phyloP scores from a whole-genome alignment of 2,797 vertebrate species.

The Anguilla obscura region DNA sequence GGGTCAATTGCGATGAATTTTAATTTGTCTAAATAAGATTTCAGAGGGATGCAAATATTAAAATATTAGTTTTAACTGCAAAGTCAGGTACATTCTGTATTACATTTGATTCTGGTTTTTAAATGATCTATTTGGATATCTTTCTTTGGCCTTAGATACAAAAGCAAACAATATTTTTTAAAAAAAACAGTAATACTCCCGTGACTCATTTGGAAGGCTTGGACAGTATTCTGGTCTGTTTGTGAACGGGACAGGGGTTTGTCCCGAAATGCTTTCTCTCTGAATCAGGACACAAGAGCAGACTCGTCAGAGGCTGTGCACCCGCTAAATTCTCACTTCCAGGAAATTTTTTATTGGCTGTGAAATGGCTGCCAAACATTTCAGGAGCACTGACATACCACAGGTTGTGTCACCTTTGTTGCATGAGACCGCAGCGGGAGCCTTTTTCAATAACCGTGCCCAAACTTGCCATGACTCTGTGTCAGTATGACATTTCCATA shows the following conservation, averaged over 20 bases:
- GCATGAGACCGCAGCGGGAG: constrained; percentile 2
- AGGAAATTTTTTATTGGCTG: neutral
- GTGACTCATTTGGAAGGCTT: neutral
- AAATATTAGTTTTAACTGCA: neutral
- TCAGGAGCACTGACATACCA: neutral
- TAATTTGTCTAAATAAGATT: too few relatives aligned
- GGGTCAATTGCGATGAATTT: too few relatives aligned
- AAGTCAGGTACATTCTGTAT: neutral
- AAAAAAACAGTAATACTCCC: neutral
- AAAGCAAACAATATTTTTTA: neutral
- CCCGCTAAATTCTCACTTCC: neutral
- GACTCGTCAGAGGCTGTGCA: neutral
- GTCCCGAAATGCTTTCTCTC: neutral
- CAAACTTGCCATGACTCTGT: neutral
- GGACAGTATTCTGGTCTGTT: neutral
- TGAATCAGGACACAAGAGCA: neutral
- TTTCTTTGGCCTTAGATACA: neutral
- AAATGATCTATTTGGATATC: neutral
- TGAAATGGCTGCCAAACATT: neutral
- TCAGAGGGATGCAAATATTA: neutral
- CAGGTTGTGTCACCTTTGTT: constrained; percentile 12
- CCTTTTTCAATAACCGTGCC: neutral
- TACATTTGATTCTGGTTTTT: neutral
- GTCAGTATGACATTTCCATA: neutral
- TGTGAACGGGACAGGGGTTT: neutral